Percentiles rank a stretch among this genome's conserved stretches.
Conservation (phyloP, 2,888 invertebrate genomes). For the Xanthia icteritia region DNA sequence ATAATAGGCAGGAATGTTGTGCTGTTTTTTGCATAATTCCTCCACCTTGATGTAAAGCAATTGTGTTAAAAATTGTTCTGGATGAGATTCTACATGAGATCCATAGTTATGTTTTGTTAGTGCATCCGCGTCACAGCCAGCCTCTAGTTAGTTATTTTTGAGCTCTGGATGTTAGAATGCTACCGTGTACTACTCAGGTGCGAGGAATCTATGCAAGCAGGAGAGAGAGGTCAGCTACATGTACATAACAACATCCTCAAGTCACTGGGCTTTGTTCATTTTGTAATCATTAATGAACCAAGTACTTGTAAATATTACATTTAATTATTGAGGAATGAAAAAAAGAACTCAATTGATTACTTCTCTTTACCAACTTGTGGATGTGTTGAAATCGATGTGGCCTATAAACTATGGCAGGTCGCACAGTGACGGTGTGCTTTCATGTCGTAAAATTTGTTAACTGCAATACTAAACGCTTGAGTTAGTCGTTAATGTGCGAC, state of each 20-base stretch:
- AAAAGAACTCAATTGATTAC: neutral
- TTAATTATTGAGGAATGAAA: neutral
- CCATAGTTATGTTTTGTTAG: conserved; percentile 82
- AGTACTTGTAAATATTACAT: neutral
- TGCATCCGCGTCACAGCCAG: conserved; percentile 85
- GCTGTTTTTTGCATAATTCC: conserved; percentile 74
- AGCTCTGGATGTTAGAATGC: conserved; percentile 82
- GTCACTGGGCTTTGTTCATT: conserved; percentile 23
- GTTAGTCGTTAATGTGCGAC: conserved; percentile 41
- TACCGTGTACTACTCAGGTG: conserved; percentile 74
- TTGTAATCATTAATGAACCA: neutral
- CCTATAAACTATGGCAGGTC: conserved; percentile 34
- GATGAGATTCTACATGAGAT: conserved; percentile 81
- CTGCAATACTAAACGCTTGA: conserved; percentile 31
- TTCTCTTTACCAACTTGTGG: conserved; percentile 45
- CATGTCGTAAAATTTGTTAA: conserved; percentile 16
- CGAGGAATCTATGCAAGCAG: conserved; percentile 79
- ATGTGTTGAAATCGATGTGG: conserved; percentile 12
- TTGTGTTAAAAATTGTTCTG: conserved; percentile 86
- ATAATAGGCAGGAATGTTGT: conserved; percentile 42
- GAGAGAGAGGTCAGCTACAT: conserved; percentile 76
- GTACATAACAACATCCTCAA: conserved; percentile 41
- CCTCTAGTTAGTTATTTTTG: conserved; percentile 79
- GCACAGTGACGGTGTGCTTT: conserved; percentile 29
- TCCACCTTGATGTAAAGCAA: conserved; percentile 72